phyloP scores from a whole-genome alignment of 2,113 vertebrate species.

The Chlamydotis undulata region DNA sequence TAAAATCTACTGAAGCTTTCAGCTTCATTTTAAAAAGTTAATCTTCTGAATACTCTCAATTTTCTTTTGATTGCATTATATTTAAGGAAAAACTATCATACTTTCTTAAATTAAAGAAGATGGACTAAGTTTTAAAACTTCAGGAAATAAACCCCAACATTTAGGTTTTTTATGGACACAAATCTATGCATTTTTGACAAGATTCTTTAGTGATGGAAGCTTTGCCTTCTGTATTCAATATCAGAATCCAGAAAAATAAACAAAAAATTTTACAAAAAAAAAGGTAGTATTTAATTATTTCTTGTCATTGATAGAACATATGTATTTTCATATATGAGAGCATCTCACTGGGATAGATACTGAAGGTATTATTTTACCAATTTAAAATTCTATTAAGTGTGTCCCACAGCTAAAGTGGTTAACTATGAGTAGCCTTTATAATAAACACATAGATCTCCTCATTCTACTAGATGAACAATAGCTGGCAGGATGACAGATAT shows the following conservation, averaged over 20 bases:
- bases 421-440: not conserved
- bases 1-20: conserved; percentile 67
- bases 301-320: not conserved
- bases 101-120: not conserved
- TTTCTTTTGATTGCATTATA: not conserved
- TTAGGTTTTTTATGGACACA: not conserved
- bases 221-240: not conserved
- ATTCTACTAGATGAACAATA: not conserved
- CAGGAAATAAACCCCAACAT: not conserved
- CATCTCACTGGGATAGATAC: not conserved
- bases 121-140: not conserved
- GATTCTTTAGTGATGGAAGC: not conserved
- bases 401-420: not conserved
- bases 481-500: not conserved
- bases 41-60: conserved; percentile 2
- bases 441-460: not conserved
- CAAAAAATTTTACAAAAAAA: not conserved
- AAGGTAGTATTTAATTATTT: not conserved
- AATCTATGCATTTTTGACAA: not conserved
- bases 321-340: not conserved
- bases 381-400: not conserved
- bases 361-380: not conserved
- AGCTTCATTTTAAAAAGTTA: conserved; percentile 43
- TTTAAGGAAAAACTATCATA: not conserved
- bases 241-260: not conserved